These are phyloP conservation scores for Phallusia fumigata DNA, from an alignment of 23 tunicate genomes.

Conservation along the genomic window DNA sequence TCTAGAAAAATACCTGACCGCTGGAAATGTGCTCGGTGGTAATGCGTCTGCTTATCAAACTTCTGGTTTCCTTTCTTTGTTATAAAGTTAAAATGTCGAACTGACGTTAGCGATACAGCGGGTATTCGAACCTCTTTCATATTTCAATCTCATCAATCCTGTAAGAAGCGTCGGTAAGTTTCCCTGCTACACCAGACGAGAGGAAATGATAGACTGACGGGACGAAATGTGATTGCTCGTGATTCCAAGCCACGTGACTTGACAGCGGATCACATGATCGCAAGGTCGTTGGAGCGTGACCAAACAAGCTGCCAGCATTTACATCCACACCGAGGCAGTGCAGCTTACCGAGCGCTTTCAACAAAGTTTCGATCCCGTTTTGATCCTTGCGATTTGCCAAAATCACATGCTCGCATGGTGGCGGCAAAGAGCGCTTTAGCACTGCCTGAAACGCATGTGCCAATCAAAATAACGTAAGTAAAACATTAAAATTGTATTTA, in stretches of 20 bases:
- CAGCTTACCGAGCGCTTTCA: constrained; percentile 14
- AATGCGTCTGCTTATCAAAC: too few relatives aligned
- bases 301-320: background rate
- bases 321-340: constrained; percentile 24
- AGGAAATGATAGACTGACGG: background rate
- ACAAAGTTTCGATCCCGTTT: background rate
- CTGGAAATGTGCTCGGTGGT: too few relatives aligned
- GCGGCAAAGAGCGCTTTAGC: constrained; percentile 23
- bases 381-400: constrained; percentile 11
- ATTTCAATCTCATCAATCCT: background rate
- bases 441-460: constrained; percentile 10
- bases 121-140: too few relatives aligned
- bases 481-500: background rate
- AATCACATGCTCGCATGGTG: constrained; percentile 15
- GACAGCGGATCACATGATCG: background rate
- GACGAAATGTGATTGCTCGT: constrained; percentile 16
- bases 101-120: too few relatives aligned
- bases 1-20: background rate
- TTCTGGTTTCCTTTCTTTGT: too few relatives aligned
- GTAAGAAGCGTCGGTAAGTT: background rate
- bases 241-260: constrained; percentile 21
- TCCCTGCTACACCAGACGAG: background rate
- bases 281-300: background rate
- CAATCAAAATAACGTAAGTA: background rate
- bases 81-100: too few relatives aligned